Evolutionary conservation across 1,140 invertebrate species (phyloP).

Genomic region (Acromyrmex echinatior): DNA sequence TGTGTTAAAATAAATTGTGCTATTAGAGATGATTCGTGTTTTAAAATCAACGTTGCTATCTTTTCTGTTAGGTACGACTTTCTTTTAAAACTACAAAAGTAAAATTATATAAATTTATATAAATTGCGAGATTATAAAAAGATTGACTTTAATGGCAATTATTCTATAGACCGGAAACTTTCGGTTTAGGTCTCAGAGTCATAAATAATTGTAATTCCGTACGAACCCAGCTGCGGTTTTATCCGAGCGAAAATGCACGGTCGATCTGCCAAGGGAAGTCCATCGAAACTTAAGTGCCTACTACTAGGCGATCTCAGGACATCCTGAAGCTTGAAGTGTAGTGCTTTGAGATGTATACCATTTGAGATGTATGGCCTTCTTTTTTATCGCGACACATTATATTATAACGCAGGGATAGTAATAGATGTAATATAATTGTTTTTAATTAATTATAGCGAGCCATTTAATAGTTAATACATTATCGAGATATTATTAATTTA

Average conservation of each 20-base stretch:
- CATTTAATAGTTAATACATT: background rate
- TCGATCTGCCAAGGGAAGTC: slow-evolving; percentile 40
- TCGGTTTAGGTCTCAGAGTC: slow-evolving; percentile 35
- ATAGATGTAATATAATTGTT: background rate
- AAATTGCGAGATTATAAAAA: slow-evolving; percentile 37
- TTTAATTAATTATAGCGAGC: slow-evolving; percentile 1
- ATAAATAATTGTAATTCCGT: slow-evolving; percentile 61
- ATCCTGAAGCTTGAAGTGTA: slow-evolving; percentile 19
- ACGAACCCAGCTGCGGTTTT: slow-evolving; percentile 53
- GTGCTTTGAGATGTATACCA: background rate
- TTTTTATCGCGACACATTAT: slow-evolving; percentile 3
- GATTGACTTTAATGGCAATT: slow-evolving; percentile 45
- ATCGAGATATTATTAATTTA: slow-evolving; percentile 6
- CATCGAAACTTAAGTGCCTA: slow-evolving; percentile 59
- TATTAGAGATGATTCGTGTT: no score
- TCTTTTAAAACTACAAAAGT: background rate
- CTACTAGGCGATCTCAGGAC: slow-evolving; percentile 45
- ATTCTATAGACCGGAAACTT: slow-evolving; percentile 28
- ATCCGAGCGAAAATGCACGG: slow-evolving; percentile 48
- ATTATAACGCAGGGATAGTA: background rate
- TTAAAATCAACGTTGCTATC: background rate
- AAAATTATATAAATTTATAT: background rate
- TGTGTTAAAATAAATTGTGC: no score
- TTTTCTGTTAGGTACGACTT: background rate
- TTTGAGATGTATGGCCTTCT: slow-evolving; percentile 9